Evolutionary conservation across 1,140 invertebrate species (phyloP), one percentile per base, ranked within the genome.

Genomic region (Cheumatopsyche charites): DNA sequence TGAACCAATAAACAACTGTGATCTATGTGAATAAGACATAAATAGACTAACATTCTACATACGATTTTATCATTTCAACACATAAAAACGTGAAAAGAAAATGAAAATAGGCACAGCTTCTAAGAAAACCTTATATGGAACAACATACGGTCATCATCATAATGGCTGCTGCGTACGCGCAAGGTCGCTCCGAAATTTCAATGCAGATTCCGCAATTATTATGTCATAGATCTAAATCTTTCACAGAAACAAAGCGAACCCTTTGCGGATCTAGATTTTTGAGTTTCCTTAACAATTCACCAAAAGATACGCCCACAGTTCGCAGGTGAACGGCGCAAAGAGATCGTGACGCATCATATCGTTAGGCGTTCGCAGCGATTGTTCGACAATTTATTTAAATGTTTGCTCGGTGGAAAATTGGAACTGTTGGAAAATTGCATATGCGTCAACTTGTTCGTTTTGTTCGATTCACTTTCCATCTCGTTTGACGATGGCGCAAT

Each of bases 381-480:
- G 9, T 36, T n/a, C n/a, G n/a, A 52, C 19, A 52, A 52, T 19
- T 52, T 52, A 52, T 52, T 52, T n/a, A 52, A 17, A 17, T 19
- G 15, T 9, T 17, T 52, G 47, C 19, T 36, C 47, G 47, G 6
- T 3, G 15, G 47, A 52, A 52, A 52, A 19, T 52, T 17, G 15
- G n/a, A 15, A 17, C 15, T 15, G 47, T 17, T 15, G 47, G 19
- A 52, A 52, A 52, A 52, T 26, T 61, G 62, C 26, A 26, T 23
- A 9, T 17, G 29, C 43, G 58, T 45, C 12, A 65, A 26, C 12
- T 26, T 65, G 58, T 15, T 21, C 26, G 58, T 43, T 36, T 17
- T 19, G 26, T 65, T 41, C 19, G 13, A 45, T n/a, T 65, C 43
- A 67, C 65, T 67, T 67, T 67, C 65, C 42, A 29, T 67, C 65